Percentiles rank a stretch among this genome's conserved stretches.
Conservation (phyloP, 2,113 vertebrate genomes). For the Lophochroa leadbeateri region DNA sequence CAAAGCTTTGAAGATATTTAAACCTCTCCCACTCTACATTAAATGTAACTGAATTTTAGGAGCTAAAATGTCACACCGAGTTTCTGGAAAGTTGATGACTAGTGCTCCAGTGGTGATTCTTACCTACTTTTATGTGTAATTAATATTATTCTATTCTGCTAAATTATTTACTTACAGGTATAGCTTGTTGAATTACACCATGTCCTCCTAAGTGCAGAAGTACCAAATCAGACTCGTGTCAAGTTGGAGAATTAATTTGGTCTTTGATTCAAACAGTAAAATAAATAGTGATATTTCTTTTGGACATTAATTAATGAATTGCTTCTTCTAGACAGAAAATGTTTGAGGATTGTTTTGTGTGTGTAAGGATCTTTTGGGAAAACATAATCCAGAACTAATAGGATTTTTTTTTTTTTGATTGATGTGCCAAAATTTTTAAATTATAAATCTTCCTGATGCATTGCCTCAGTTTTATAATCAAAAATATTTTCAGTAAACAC, state of each 20-base stretch:
- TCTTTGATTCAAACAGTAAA: background rate
- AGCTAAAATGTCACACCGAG: background rate
- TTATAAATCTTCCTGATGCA: background rate
- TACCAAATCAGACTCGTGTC: background rate
- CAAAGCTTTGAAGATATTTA: background rate
- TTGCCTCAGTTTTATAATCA: background rate
- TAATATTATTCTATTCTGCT: background rate
- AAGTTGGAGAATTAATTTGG: background rate
- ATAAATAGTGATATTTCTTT: background rate
- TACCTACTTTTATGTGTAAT: background rate
- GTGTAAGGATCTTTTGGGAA: background rate
- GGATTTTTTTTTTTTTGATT: background rate
- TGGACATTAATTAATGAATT: background rate
- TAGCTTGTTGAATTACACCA: background rate
- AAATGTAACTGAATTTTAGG: background rate
- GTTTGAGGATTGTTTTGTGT: background rate
- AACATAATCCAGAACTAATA: background rate
- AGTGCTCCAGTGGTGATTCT: background rate
- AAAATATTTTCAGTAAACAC: background rate
- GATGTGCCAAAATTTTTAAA: background rate
- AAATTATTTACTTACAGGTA: background rate
- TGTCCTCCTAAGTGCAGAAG: background rate
- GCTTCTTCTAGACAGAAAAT: background rate
- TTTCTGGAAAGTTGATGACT: background rate
- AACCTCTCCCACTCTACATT: background rate